Base-by-base conservation (phyloP, 2,797 vertebrate species). In the Chaetodon trifasciatus region DNA sequence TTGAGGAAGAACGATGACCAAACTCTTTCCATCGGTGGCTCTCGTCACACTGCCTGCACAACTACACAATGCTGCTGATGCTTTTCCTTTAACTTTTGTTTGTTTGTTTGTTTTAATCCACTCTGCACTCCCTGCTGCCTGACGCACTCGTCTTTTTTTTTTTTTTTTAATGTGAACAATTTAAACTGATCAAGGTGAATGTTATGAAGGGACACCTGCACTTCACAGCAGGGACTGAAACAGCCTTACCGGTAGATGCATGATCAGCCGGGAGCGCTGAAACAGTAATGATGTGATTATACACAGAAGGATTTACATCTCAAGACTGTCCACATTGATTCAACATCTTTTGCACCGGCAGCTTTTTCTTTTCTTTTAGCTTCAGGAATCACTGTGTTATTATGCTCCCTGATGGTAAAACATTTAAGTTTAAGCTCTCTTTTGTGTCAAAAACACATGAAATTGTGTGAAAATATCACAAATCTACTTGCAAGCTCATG, bases 1-100 rank as follows among this genome's bases (percentile, higher is more conserved):
- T 28, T 28, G 28, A 32, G 28, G 28, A 32, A 32, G 28, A 32
- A 32, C 28, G 44, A 1, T 70, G 76, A 88, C 81, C 77, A 81
- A 78, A 88, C 79, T 88, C 89, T 92, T 62, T 89, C 79, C 81
- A 88, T 90, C 88, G 86, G 76, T 40, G 86, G 60, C 82, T 86
- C 24, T 19, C 52, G 53, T 81, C 71, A 39, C 56, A 32, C 52
- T 61, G 57, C 74, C 77, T 72, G 82, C 81, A 88, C 65, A 82
- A 73, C 78, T 69, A 39, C 83, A 73, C 66, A 65, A 55, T 15
- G 61, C 75, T 84, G 66, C 77, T 65, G 57, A 47, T 79, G 16
- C 55, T 78, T 58, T 61, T 63, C 40, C 42, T 21, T 10, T 39
- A 9, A 37, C 40, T 53, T 44, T 42, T 32, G 35, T 28, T n/a